Percentiles rank a stretch among this genome's conserved stretches.
phyloP scores from a whole-genome alignment of 2,888 invertebrate genomes.

The Trimorus sp. region DNA sequence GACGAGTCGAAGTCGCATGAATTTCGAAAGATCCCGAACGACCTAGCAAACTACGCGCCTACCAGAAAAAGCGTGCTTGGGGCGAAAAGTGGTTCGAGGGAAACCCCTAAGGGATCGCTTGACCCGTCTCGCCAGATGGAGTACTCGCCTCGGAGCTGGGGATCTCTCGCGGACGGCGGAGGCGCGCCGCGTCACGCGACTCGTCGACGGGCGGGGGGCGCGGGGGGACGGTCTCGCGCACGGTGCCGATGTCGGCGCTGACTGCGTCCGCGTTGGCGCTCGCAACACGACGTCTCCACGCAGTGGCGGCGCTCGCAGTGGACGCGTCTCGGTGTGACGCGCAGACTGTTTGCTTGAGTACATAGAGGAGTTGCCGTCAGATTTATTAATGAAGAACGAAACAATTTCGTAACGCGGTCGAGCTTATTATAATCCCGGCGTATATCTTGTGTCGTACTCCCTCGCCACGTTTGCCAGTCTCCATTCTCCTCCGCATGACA shows the following conservation, averaged over 20 bases:
- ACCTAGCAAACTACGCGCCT: too few relatives aligned
- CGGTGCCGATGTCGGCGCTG: slow-evolving; percentile 60
- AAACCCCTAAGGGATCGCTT: background rate
- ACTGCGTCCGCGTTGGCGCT: slow-evolving; percentile 78
- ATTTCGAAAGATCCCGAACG: slow-evolving; percentile 12
- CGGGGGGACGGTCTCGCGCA: background rate
- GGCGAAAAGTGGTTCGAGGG: background rate
- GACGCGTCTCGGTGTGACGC: slow-evolving; percentile 44
- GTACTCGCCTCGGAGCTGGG: slow-evolving; percentile 15
- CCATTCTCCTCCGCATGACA: slow-evolving; percentile 68
- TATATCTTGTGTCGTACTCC: slow-evolving; percentile 69
- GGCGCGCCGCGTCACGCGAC: background rate
- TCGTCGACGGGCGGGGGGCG: background rate
- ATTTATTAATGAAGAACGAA: slow-evolving; percentile 76
- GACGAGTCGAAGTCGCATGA: slow-evolving; percentile 32
- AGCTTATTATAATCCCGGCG: slow-evolving; percentile 77
- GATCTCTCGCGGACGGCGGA: background rate
- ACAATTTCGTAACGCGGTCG: slow-evolving; percentile 75
- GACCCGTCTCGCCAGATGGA: background rate
- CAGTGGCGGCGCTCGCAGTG: slow-evolving; percentile 56
- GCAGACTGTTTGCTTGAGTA: slow-evolving; percentile 53
- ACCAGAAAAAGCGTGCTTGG: background rate
- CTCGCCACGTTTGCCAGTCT: slow-evolving; percentile 55
- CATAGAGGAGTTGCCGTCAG: slow-evolving; percentile 45
- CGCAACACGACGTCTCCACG: slow-evolving; percentile 79